Evolutionary conservation across 2,797 vertebrate genomes (phyloP), one percentile per base, ranked within the genome.

Genomic region (Pitangus sulphuratus): DNA sequence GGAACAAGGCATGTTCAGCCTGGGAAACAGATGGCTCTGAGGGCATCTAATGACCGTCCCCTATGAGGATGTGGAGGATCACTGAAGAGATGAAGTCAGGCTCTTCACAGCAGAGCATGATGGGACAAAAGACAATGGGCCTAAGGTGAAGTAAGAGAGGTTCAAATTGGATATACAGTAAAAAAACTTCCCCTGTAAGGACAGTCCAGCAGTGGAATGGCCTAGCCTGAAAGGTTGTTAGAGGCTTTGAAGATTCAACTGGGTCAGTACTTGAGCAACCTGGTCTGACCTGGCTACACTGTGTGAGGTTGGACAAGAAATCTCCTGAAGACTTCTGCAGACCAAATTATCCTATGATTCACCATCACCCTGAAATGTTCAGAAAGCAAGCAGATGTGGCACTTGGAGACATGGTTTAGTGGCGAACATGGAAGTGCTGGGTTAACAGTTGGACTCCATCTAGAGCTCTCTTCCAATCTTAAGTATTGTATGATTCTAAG

Each of bases 71-170:
- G 7, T 25, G 33, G 45, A 90, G 16, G 48, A 31, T 68, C 42
- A 75, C 42, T 8, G 21, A 64, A 20, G 35, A 79, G 53, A 56
- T 25, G 3, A 62, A 74, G 16, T 35, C 42, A 47, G 51, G 12
- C 16, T 50, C 39, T 62, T 81, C 68, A 81, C 1, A 2, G n/a
- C 14, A 54, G 8, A 42, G 6, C 16, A 30, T 2, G 3, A 65
- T 0, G 0, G 11, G 33, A 68, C 50, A 72, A 62, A 75, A 69
- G 11, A 65, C n/a, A 69, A 8, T 4, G 8, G 11, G 7, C 11
- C 15, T 22, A 64, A 53, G 17, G 17, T 47, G 45, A 90, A 75
- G 15, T 15, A 80, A 45, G 19, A 80, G n/a, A 26, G n/a, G 15
- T 74, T 88, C 51, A 42, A 9, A 54, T 9, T 61, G 45, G 21